phyloP scores from a whole-genome alignment of 2,113 vertebrate genomes.

The Chaetops frenatus region DNA sequence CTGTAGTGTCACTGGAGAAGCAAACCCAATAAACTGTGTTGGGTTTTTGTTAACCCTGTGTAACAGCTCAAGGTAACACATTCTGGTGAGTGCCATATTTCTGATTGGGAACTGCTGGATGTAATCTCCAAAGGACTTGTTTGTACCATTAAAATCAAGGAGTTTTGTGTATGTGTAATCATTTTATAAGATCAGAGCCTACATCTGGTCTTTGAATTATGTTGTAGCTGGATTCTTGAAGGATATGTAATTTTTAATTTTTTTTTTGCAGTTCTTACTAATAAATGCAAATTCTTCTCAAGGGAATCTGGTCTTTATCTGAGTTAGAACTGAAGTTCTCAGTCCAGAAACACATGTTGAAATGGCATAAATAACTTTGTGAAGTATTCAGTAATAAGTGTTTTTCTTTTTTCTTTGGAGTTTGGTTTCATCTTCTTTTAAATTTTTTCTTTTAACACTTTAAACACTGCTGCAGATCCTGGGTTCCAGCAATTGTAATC shows the following conservation, averaged over 20 bases:
- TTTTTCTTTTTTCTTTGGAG: background rate
- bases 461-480: background rate
- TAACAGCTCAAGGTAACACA: background rate
- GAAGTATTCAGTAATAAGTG: background rate
- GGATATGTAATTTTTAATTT: background rate
- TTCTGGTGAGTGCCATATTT: background rate
- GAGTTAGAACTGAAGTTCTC: background rate
- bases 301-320: background rate
- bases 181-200: background rate
- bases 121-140: background rate
- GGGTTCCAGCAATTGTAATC: background rate
- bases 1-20: background rate
- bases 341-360: background rate
- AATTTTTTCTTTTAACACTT: background rate
- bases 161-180: background rate
- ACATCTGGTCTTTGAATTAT: background rate
- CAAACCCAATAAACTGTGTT: background rate
- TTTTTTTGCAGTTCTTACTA: background rate
- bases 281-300: background rate
- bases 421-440: background rate
- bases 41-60: background rate
- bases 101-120: background rate
- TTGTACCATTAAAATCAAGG: constrained; percentile 1
- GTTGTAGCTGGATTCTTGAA: background rate
- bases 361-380: background rate